Conservation (phyloP, 2,888 invertebrate genomes). For the Norana najaformis region DNA sequence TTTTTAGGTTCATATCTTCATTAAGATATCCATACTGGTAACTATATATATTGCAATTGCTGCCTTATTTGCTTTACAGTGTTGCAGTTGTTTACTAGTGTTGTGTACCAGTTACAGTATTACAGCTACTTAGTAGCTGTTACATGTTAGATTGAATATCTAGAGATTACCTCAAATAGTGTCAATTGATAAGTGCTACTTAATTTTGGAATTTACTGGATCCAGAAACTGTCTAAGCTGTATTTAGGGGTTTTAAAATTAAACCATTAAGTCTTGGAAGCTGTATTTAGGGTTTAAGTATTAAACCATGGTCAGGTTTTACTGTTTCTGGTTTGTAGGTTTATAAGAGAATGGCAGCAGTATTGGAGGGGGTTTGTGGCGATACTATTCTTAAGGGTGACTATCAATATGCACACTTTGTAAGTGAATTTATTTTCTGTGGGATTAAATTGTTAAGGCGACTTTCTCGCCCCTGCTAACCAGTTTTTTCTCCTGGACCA, state of each 20-base stretch:
- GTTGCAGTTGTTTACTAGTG: neutral
- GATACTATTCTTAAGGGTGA: neutral
- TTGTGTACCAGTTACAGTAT: neutral
- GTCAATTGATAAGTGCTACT: neutral
- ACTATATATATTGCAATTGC: neutral
- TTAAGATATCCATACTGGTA: neutral
- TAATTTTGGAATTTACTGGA: neutral
- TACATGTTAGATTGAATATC: neutral
- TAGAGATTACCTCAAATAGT: neutral
- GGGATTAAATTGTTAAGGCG: no score
- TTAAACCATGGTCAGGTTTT: neutral
- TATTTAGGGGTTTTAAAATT: no score
- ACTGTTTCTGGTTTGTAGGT: neutral
- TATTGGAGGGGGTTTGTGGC: neutral
- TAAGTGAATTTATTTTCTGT: no score
- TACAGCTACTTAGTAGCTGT: neutral
- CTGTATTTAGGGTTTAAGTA: neutral
- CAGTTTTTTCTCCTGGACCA: no score
- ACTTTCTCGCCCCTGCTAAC: no score
- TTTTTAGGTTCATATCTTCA: neutral
- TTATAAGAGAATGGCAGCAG: neutral
- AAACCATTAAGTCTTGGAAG: neutral
- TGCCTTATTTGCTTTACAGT: slow-evolving; percentile 3
- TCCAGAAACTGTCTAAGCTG: neutral
- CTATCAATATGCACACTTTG: neutral